Percentiles rank a stretch among this genome's conserved stretches.
Evolutionary conservation across 2,888 invertebrate genomes (phyloP).

Genomic region (Hydriomena furcata): DNA sequence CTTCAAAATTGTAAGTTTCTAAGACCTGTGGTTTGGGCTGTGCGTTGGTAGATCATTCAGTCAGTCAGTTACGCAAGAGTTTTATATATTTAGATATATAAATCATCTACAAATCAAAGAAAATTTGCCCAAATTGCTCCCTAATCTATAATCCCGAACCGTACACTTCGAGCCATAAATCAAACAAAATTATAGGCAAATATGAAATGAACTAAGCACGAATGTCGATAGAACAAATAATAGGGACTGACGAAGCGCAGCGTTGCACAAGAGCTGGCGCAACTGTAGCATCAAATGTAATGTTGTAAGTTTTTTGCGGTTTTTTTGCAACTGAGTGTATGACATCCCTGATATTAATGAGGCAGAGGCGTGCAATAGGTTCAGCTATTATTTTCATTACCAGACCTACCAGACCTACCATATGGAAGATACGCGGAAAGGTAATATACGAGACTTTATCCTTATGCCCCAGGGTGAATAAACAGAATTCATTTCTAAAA

Average conservation of each 20-base stretch:
- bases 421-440: no score
- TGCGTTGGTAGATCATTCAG: no score
- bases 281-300: slow-evolving; percentile 24
- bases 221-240: slow-evolving; percentile 21
- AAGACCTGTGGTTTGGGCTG: no score
- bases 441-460: no score
- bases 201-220: slow-evolving; percentile 21
- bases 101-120: neutral
- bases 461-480: no score
- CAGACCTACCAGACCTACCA: no score
- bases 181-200: slow-evolving; percentile 23
- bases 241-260: slow-evolving; percentile 22
- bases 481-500: no score
- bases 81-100: no score
- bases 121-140: neutral
- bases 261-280: slow-evolving; percentile 31
- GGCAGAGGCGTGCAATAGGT: neutral
- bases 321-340: slow-evolving; percentile 24
- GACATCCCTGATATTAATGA: slow-evolving; percentile 6
- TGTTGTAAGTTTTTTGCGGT: slow-evolving; percentile 24
- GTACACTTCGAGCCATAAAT: slow-evolving; percentile 15
- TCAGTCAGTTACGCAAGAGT: no score
- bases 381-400: no score
- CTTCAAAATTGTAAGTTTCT: no score
- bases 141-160: slow-evolving; percentile 4